These are phyloP conservation scores for Leucozona laternaria DNA, from an alignment of 2,888 invertebrate species.

Conservation along the genomic window DNA sequence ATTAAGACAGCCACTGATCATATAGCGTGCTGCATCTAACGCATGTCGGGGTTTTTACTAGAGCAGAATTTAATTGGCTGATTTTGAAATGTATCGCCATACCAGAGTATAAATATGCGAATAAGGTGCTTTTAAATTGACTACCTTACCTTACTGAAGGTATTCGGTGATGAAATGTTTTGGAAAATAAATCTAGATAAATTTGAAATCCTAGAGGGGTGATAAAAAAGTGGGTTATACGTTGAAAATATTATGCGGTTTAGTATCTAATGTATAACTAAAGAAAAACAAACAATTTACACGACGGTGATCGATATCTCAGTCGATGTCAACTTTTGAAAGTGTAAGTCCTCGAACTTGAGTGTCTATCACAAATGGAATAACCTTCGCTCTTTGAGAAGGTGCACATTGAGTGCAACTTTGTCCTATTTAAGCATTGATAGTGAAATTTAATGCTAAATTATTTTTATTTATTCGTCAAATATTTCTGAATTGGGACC, in stretches of 20 bases:
- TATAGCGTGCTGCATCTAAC: slow-evolving; percentile 52
- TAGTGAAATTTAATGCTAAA: too few relatives aligned
- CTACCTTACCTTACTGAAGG: not conserved
- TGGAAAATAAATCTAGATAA: not conserved
- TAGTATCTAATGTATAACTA: too few relatives aligned
- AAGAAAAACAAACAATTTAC: not conserved
- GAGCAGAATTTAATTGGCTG: slow-evolving; percentile 63
- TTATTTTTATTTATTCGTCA: too few relatives aligned
- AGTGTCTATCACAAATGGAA: not conserved
- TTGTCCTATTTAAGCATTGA: too few relatives aligned
- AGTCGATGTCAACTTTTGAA: not conserved
- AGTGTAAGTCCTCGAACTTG: not conserved
- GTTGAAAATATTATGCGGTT: not conserved
- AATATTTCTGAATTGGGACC: not conserved
- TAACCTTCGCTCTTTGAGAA: not conserved
- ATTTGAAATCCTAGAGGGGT: not conserved
- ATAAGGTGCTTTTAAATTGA: slow-evolving; percentile 13
- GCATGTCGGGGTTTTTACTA: slow-evolving; percentile 47
- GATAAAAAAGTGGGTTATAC: not conserved
- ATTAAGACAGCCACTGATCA: slow-evolving; percentile 48
- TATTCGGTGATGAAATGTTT: not conserved
- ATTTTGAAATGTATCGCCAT: slow-evolving; percentile 31
- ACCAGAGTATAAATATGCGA: not conserved
- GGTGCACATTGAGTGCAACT: not conserved
- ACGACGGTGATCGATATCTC: not conserved